Percentiles rank a stretch among this genome's conserved stretches.
These are phyloP conservation scores for Synaphobranchus kaupii DNA, from an alignment of 2,797 vertebrate genomes.

Conservation along the genomic window DNA sequence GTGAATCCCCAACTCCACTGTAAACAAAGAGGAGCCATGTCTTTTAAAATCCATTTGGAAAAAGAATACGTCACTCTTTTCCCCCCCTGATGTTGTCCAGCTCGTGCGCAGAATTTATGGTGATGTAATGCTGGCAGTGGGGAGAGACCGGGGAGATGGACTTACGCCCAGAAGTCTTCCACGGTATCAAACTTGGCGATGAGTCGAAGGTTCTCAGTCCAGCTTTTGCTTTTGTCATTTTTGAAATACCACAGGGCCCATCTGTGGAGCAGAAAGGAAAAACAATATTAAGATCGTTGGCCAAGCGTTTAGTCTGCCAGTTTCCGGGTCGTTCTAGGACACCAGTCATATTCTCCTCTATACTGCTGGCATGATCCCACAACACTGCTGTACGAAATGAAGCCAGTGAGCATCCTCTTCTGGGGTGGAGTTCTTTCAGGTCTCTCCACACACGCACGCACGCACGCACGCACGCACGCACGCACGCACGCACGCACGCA, in stretches of 20 bases:
- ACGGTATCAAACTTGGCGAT: constrained; percentile 84
- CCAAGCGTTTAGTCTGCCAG: background rate
- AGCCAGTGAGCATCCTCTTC: background rate
- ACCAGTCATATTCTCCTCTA: background rate
- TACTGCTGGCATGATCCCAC: background rate
- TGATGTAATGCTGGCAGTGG: background rate
- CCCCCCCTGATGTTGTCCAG: background rate
- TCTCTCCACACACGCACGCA: no score
- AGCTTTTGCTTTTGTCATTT: constrained; percentile 84
- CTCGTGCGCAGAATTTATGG: background rate
- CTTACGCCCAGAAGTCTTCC: constrained; percentile 86
- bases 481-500: no score
- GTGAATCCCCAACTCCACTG: background rate
- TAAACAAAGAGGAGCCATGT: no score
- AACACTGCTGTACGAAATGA: background rate
- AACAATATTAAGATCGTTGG: background rate
- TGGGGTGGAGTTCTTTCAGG: background rate
- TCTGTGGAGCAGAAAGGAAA: constrained; percentile 55
- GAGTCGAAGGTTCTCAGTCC: constrained; percentile 81
- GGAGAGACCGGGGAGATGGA: constrained; percentile 27
- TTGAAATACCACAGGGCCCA: constrained; percentile 87
- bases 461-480: background rate
- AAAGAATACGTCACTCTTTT: background rate
- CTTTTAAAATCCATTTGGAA: background rate
- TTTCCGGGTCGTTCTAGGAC: background rate